phyloP scores from a whole-genome alignment of 2,797 vertebrate genomes.

The Chaenodraco wilsoni region DNA sequence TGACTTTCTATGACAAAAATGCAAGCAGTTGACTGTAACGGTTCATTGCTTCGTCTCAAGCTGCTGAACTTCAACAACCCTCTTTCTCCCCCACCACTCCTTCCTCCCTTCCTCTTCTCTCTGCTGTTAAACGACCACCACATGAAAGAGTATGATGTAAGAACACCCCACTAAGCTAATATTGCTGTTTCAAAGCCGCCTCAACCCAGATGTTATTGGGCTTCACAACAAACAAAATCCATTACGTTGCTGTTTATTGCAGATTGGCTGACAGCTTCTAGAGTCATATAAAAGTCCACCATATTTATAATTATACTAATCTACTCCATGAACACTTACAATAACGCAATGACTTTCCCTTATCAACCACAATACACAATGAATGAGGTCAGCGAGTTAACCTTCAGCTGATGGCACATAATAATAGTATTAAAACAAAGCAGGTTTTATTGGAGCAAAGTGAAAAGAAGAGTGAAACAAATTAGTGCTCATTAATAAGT shows the following conservation, averaged over 20 bases:
- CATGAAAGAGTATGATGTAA: constrained; percentile 81
- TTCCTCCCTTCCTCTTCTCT: constrained; percentile 42
- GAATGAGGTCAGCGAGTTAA: constrained; percentile 58
- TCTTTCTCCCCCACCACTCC: constrained; percentile 16
- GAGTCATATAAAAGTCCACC: constrained; percentile 30
- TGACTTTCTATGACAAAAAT: constrained; percentile 47
- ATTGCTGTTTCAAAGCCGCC: constrained; percentile 71
- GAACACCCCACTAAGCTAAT: constrained; percentile 71
- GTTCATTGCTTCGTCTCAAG: constrained; percentile 59
- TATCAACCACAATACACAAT: constrained; percentile 57
- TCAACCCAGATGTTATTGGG: constrained; percentile 60
- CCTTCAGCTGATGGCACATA: constrained; percentile 41
- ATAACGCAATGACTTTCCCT: constrained; percentile 53
- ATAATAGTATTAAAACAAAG: constrained; percentile 55
- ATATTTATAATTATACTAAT: constrained; percentile 62
- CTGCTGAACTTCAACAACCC: constrained; percentile 46
- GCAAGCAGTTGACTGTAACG: constrained; percentile 49
- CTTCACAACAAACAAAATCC: constrained; percentile 64
- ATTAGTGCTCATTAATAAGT: constrained; percentile 83
- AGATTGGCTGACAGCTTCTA: constrained; percentile 44
- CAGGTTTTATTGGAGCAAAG: constrained; percentile 52
- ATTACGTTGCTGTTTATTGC: constrained; percentile 64
- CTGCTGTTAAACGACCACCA: constrained; percentile 71
- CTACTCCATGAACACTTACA: constrained; percentile 69
- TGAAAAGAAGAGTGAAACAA: constrained; percentile 63